Conservation (phyloP, 2,888 invertebrate species). For the Metopia argyrocephala region DNA sequence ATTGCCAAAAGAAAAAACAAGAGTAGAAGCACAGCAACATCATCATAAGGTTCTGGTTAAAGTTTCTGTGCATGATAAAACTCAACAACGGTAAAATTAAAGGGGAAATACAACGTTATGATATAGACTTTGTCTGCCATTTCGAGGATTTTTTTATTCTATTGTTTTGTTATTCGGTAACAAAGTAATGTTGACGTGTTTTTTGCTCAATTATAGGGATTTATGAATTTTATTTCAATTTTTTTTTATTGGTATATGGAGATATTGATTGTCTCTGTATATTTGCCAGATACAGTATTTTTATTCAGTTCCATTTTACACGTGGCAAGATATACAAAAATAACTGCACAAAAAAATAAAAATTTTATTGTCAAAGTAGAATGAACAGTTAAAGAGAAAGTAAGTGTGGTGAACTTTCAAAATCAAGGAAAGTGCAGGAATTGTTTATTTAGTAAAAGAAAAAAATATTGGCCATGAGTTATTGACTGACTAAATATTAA, state of each 20-base stretch:
- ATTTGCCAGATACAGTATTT: not conserved
- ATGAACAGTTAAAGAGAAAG: not conserved
- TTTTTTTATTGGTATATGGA: not conserved
- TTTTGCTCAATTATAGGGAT: conserved; percentile 54
- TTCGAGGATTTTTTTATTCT: not conserved
- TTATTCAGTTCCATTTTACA: not conserved
- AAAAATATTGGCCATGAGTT: no score
- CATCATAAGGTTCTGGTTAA: not conserved
- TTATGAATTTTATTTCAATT: conserved; percentile 31
- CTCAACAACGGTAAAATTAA: not conserved
- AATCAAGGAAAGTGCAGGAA: no score
- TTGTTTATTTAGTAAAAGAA: no score
- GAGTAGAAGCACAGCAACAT: not conserved
- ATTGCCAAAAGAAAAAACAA: not conserved
- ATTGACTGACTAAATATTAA: no score
- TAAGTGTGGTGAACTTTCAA: no score
- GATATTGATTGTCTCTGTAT: not conserved
- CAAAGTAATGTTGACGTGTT: conserved; percentile 51
- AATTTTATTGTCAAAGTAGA: not conserved
- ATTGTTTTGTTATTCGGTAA: not conserved
- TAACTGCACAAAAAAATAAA: not conserved
- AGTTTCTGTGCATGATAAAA: not conserved
- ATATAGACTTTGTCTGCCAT: conserved; percentile 7
- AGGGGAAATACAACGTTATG: not conserved
- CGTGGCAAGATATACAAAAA: not conserved